phyloP scores from a whole-genome alignment of 1,140 invertebrate genomes.

The Phortica variegata region DNA sequence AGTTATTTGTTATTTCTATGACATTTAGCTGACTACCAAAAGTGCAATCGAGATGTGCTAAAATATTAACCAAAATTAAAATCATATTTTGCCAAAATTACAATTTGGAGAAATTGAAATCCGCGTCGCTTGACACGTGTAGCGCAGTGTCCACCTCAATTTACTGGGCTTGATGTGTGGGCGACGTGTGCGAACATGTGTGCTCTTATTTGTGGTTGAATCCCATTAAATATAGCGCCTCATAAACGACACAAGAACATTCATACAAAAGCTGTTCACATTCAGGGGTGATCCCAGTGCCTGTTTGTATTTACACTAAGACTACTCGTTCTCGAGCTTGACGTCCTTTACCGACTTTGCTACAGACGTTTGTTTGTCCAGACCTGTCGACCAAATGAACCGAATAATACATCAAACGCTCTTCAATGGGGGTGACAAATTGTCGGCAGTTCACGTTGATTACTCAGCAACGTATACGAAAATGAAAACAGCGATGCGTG shows the following conservation, averaged over 20 bases:
- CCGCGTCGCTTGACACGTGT: no score
- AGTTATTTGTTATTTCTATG: no score
- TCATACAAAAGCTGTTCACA: conserved; percentile 7
- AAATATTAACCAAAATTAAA: no score
- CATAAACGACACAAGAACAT: background rate
- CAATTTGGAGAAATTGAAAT: no score
- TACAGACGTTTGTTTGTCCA: conserved; percentile 47
- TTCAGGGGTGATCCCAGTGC: conserved; percentile 18
- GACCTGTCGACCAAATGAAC: conserved; percentile 57
- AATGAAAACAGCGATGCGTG: no score
- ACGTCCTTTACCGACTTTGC: conserved; percentile 17
- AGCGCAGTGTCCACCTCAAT: no score
- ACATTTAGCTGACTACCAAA: background rate
- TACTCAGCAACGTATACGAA: conserved; percentile 20
- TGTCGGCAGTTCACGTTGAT: conserved; percentile 44
- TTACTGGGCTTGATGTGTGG: no score
- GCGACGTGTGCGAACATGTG: no score
- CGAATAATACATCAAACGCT: conserved; percentile 57
- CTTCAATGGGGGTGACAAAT: conserved; percentile 55
- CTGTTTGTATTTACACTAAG: conserved; percentile 28
- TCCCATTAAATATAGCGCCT: no score
- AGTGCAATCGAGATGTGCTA: conserved; percentile 2
- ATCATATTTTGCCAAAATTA: no score
- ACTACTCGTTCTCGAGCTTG: conserved; percentile 17
- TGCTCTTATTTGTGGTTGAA: no score